phyloP scores from a whole-genome alignment of 2,888 invertebrate species.

The Tortrix viridana region DNA sequence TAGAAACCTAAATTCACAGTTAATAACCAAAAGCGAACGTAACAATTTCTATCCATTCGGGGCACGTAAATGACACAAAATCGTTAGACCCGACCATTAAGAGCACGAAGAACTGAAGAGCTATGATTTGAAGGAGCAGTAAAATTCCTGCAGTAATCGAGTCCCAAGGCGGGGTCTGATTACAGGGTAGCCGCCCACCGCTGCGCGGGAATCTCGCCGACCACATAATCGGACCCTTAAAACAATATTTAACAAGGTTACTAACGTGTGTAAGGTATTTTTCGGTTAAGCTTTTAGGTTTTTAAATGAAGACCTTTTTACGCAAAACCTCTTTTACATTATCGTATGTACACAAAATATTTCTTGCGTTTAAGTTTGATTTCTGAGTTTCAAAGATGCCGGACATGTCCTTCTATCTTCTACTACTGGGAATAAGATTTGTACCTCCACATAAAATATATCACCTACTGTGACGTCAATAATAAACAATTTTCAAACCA shows the following conservation, averaged over 20 bases:
- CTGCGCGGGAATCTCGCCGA: constrained; percentile 57
- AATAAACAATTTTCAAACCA: constrained; percentile 30
- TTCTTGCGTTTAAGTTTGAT: too few relatives aligned
- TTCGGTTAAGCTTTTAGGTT: constrained; percentile 11
- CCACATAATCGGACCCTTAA: constrained; percentile 55
- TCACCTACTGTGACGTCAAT: constrained; percentile 5
- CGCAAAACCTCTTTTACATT: not conserved
- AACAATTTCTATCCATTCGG: constrained; percentile 51
- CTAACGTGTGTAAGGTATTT: constrained; percentile 7
- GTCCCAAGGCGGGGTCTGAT: constrained; percentile 66
- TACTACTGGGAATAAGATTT: not conserved
- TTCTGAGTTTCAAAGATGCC: too few relatives aligned
- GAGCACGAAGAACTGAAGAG: constrained; percentile 49
- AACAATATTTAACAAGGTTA: constrained; percentile 51
- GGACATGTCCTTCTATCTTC: too few relatives aligned
- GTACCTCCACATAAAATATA: not conserved
- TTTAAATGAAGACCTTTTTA: not conserved
- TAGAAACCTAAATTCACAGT: constrained; percentile 55
- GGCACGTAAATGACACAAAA: constrained; percentile 72
- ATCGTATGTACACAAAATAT: too few relatives aligned
- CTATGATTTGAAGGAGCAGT: constrained; percentile 80
- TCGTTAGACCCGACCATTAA: constrained; percentile 67
- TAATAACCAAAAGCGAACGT: constrained; percentile 64
- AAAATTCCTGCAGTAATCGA: constrained; percentile 76
- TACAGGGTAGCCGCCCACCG: constrained; percentile 79